Base-by-base conservation (phyloP, 30 jellyfish, hydroid and myxozoan species). In the Hydractinia echinata region DNA sequence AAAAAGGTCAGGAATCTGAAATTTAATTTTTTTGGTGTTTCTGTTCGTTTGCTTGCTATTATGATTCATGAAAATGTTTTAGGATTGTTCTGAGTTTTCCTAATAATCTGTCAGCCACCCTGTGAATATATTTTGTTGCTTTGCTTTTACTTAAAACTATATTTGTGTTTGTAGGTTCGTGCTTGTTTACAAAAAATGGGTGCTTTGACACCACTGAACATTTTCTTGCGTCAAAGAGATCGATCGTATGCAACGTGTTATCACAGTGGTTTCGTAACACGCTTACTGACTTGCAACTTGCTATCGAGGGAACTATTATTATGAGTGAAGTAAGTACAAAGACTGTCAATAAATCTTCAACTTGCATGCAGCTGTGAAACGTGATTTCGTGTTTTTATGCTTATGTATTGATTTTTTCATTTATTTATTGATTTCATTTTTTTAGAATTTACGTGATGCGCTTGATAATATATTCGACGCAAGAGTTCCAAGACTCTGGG, bases 221-320 rank as follows among this genome's bases (percentile, higher is more conserved):
- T 91, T 67, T 91, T 91, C 79, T 85, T 91, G 39, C 90, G 96
- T 6, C 97, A 91, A n/a, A 91, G 97, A 91, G 67, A 82, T 91
- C 44, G 97, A 91, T 76, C 95, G 97, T 49, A 91, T 91, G 97
- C 97, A 91, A 68, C 95, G 96, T n/a, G 97, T 91, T 8, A 91
- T 91, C 6, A 86, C 96, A 7, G 62, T 91, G 54, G 97, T 91
- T n/a, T 9, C 94, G 97, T 4, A 91, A 78, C 64, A 91, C 97
- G 61, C 84, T 91, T 79, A 86, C 91, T 66, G 97, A 91, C 62
- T 74, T 91, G 51, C 95, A 85, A 67, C 96, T 91, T 60, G 97
- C 97, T 8, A 91, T 91, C 67, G 97, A 91, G 77, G 97, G 97
- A 8, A 91, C 97, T 10, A 91, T 91, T 53, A 91, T 91, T 13